Evolutionary conservation across 35 echinoderm and acorn worm genomes (phyloP).

Genomic region (Lytechinus variegatus): DNA sequence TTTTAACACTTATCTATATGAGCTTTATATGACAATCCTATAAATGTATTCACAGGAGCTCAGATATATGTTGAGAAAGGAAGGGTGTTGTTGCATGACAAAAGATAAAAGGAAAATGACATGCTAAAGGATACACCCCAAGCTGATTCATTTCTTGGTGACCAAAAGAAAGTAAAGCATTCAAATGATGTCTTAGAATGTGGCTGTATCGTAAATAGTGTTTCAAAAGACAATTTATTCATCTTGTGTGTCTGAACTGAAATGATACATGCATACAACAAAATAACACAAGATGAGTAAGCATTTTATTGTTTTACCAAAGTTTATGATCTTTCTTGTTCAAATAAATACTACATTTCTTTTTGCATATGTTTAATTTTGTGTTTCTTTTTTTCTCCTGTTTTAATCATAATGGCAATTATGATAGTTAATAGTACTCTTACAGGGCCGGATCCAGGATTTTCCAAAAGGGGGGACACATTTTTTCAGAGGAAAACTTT

Average conservation of each 20-base stretch:
- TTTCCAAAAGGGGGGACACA: no score
- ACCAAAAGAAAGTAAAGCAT: not conserved
- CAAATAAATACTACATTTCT: constrained; percentile 12
- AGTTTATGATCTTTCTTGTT: constrained; percentile 6
- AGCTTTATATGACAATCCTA: not conserved
- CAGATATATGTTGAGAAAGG: not conserved
- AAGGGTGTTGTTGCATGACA: not conserved
- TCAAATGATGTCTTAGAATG: not conserved
- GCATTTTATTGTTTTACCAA: constrained; percentile 20
- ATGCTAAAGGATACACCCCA: not conserved
- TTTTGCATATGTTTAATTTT: not conserved
- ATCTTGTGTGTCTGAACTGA: not conserved
- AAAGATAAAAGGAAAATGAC: not conserved
- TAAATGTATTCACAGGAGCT: not conserved
- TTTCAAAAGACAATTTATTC: not conserved
- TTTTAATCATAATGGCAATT: not conserved
- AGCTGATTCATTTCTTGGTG: not conserved
- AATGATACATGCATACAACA: not conserved
- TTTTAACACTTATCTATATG: not conserved
- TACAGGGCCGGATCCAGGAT: no score
- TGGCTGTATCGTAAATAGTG: not conserved
- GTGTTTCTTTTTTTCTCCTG: not conserved
- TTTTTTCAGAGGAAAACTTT: no score
- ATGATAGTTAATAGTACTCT: no score
- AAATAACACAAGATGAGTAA: not conserved